Percentiles rank a stretch among this genome's conserved stretches.
Conservation (phyloP, 1,140 invertebrate genomes). For the Drosophila melanica region DNA sequence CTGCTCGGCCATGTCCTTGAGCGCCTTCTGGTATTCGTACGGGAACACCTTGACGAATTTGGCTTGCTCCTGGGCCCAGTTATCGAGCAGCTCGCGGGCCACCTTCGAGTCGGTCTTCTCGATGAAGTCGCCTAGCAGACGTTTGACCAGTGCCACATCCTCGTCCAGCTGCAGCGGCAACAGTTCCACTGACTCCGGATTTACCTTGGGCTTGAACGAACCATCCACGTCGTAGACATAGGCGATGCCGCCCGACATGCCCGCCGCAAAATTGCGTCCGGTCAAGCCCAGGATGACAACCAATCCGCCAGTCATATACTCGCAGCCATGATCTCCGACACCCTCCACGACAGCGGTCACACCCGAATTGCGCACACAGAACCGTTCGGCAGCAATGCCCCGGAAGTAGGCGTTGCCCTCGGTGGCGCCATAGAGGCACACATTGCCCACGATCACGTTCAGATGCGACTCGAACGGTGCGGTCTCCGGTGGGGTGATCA, state of each 20-base stretch:
- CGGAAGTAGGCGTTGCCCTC: slow-evolving; percentile 97
- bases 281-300: slow-evolving; percentile 97
- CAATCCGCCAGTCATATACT: slow-evolving; percentile 99
- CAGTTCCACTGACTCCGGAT: slow-evolving; percentile 95
- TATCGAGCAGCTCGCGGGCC: slow-evolving; percentile 90
- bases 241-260: slow-evolving; percentile 98
- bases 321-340: slow-evolving; percentile 99
- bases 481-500: slow-evolving; percentile 96
- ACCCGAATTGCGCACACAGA: slow-evolving; percentile 99
- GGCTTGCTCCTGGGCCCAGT: slow-evolving; percentile 92
- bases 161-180: slow-evolving; percentile 91
- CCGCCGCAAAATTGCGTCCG: slow-evolving; percentile 98
- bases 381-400: slow-evolving; percentile 98
- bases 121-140: slow-evolving; percentile 93
- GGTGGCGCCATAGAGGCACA: slow-evolving; percentile 98
- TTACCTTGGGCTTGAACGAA: slow-evolving; percentile 93
- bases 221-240: slow-evolving; percentile 96
- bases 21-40: slow-evolving; percentile 96
- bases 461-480: slow-evolving; percentile 94
- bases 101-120: slow-evolving; percentile 95
- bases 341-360: slow-evolving; percentile 96
- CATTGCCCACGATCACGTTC: slow-evolving; percentile 99
- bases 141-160: slow-evolving; percentile 92
- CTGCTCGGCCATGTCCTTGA: slow-evolving; percentile 90
- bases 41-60: slow-evolving; percentile 99